A percentile compares a stretch with the other conserved stretches of the same genome.
Conservation (phyloP, 2,797 vertebrate genomes). For the Tachyglossus aculeatus region DNA sequence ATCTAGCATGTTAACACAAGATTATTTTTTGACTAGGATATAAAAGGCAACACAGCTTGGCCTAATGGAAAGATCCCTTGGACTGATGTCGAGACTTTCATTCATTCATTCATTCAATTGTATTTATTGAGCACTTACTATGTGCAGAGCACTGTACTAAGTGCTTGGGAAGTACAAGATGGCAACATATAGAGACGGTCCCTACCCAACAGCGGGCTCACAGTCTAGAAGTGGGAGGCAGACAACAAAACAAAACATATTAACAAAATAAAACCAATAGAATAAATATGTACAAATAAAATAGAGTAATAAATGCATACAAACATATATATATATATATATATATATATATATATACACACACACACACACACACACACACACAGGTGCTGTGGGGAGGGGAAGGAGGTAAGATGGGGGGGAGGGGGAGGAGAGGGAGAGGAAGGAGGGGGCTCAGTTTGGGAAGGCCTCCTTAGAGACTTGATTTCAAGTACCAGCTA, state of each 20-base stretch:
- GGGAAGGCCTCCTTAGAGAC: background rate
- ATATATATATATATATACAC: fast-evolving
- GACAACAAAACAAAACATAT: background rate
- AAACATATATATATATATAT: background rate
- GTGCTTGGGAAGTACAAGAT: background rate
- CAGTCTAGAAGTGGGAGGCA: background rate
- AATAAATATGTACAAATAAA: too few species aligned
- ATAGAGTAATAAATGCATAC: background rate
- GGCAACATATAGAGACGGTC: background rate
- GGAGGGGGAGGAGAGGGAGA: too few species aligned
- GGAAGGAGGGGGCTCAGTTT: too few species aligned
- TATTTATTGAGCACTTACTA: too few species aligned
- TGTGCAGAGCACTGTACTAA: background rate
- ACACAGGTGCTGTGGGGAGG: too few species aligned
- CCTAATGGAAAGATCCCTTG: too few species aligned
- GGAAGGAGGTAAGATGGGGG: too few species aligned
- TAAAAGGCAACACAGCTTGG: too few species aligned
- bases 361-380: background rate
- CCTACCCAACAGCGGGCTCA: background rate
- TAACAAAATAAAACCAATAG: background rate
- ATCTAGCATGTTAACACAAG: too few species aligned
- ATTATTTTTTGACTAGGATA: too few species aligned
- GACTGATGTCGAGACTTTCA: too few species aligned
- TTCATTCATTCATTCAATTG: too few species aligned
- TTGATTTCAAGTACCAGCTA: background rate